These are phyloP conservation scores for Leucoma salicis DNA, from an alignment of 2,888 invertebrate genomes.

Conservation along the genomic window DNA sequence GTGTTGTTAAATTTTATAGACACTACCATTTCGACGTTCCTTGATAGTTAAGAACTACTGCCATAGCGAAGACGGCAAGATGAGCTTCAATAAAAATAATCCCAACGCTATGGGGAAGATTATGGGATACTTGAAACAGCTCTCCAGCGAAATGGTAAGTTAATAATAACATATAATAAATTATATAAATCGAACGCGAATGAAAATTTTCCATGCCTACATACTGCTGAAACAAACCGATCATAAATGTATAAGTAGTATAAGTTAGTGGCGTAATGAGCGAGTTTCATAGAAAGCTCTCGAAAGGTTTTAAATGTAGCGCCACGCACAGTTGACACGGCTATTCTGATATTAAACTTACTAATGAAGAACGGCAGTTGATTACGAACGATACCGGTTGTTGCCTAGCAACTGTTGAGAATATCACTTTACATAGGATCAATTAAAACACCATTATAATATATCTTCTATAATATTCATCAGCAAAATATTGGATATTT, in stretches of 20 bases:
- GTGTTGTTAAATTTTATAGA: constrained; percentile 60
- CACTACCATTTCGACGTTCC: constrained; percentile 74
- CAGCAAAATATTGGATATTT: background rate
- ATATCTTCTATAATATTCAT: background rate
- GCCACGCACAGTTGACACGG: constrained; percentile 36
- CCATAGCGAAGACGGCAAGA: constrained; percentile 55
- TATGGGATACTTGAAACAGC: constrained; percentile 76
- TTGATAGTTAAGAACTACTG: constrained; percentile 50
- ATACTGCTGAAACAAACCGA: background rate
- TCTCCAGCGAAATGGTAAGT: constrained; percentile 79
- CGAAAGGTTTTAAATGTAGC: constrained; percentile 27
- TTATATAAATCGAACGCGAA: background rate
- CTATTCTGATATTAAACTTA: too few relatives aligned
- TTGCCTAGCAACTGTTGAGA: constrained; percentile 56
- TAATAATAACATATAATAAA: background rate
- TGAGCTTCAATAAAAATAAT: constrained; percentile 80
- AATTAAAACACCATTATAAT: background rate
- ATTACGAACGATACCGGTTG: constrained; percentile 45
- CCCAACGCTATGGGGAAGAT: constrained; percentile 78
- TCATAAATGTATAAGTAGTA: constrained; percentile 2
- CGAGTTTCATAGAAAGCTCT: constrained; percentile 56
- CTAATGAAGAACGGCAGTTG: too few relatives aligned
- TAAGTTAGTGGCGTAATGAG: constrained; percentile 13
- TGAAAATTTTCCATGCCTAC: background rate
- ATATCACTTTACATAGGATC: constrained; percentile 5